A percentile compares a stretch with the other conserved stretches of the same genome.
Conservation (phyloP, 2,888 invertebrate genomes). For the Bembecia ichneumoniformis region DNA sequence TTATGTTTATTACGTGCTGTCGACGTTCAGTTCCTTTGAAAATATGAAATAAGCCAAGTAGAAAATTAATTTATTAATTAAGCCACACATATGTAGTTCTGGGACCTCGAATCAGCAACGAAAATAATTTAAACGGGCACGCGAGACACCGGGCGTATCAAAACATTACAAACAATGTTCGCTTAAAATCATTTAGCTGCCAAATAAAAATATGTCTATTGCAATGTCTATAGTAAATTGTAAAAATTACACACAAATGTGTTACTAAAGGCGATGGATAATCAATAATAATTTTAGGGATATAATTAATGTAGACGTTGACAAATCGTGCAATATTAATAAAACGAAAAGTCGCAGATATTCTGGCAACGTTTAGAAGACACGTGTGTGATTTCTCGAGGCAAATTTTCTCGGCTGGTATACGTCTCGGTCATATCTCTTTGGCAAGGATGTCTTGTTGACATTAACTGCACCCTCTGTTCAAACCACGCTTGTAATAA, state of each 20-base stretch:
- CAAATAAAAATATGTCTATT: no score
- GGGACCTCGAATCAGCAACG: conserved; percentile 51
- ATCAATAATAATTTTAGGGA: neutral
- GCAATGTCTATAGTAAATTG: neutral
- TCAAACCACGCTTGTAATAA: neutral
- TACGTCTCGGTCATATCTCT: conserved; percentile 9
- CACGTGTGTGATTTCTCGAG: neutral
- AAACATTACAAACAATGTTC: neutral
- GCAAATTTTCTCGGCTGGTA: conserved; percentile 2
- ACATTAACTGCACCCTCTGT: conserved; percentile 15
- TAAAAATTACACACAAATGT: neutral
- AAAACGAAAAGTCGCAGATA: neutral
- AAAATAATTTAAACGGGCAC: conserved; percentile 60
- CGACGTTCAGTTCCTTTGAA: no score
- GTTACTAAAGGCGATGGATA: neutral
- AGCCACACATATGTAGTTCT: conserved; percentile 21
- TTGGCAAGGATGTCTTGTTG: conserved; percentile 22
- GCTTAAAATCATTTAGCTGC: neutral
- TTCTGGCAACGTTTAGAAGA: neutral
- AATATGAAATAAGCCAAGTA: no score
- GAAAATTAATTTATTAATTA: conserved; percentile 6
- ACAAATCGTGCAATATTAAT: neutral
- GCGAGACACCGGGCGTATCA: conserved; percentile 20
- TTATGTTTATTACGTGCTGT: no score
- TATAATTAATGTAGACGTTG: neutral